Evolutionary conservation across 2,888 invertebrate genomes (phyloP), one percentile per base, ranked within the genome.

Genomic region (Hylaea fasciaria): DNA sequence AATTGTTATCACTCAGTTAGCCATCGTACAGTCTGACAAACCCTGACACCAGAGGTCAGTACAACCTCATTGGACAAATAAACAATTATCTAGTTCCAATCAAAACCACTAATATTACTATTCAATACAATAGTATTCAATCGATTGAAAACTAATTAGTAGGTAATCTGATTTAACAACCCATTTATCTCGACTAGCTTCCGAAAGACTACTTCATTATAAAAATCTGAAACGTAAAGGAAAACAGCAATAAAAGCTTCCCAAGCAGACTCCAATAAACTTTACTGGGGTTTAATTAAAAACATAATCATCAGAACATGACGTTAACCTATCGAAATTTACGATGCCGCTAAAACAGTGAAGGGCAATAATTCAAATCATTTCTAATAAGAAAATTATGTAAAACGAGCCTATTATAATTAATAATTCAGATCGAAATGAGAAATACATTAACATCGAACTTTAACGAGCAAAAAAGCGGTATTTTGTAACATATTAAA

Each of bases 321-420:
- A 83, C 74, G 77, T 79, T 82, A 83, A 82, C 73, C 68, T 74
- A 82, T 78, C 72, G 69, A 71, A 80, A 89, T 90, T 89, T 90
- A 90, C 75, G 88, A 87, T 74, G 80, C 89, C 86, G 86, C 87
- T 90, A 89, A 91, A 90, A 90, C 89, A 89, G 82, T 85, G 79
- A 83, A 74, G 60, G 67, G 76, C 74, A 80, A 85, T 90, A 89
- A 85, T 85, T 89, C 85, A 87, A 87, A 81, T 86, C 78, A 82
- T 83, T 81, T 81, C 80, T 87, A 87, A 90, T 90, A 88, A 87
- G 87, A 85, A 87, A 90, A 89, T 91, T 91, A 91, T 90, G 91
- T 89, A 86, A 89, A 90, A 83, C 72, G 76, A 74, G 69, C 76
- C 81, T 81, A 85, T 91, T 87, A 83, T 85, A 89, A 91, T 90